phyloP scores from a whole-genome alignment of 1,140 invertebrate species.

The Coptotermes formosanus region DNA sequence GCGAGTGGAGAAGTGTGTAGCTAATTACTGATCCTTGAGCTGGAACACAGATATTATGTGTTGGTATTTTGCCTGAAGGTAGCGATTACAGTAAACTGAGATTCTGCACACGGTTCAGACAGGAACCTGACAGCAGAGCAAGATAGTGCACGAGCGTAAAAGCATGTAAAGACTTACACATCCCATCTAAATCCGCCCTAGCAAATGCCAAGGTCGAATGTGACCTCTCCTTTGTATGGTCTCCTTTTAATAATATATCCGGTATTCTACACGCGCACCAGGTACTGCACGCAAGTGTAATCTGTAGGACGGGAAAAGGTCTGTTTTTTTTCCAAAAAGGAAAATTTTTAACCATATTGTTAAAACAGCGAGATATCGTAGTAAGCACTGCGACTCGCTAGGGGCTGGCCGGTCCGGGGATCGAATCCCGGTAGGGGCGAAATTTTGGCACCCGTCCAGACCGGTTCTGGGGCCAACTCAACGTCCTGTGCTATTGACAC shows the following conservation, averaged over 20 bases:
- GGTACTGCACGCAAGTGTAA: neutral
- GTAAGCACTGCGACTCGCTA: too few relatives aligned
- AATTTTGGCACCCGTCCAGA: too few relatives aligned
- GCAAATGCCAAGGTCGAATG: constrained; percentile 5
- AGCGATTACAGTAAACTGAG: neutral
- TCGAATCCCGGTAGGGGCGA: too few relatives aligned
- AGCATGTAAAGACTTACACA: neutral
- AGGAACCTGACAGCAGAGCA: neutral
- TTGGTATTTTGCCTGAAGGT: neutral
- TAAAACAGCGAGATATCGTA: neutral
- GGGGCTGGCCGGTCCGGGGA: too few relatives aligned
- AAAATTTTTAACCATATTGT: neutral
- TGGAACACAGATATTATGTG: neutral
- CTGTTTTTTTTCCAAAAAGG: neutral
- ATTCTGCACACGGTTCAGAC: neutral
- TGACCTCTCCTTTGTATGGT: neutral
- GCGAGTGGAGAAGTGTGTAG: neutral
- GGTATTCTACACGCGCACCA: neutral
- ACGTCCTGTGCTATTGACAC: too few relatives aligned
- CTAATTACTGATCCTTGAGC: neutral
- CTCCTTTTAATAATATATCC: neutral
- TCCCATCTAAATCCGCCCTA: neutral
- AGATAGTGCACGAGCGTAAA: neutral
- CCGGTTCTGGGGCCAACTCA: too few relatives aligned
- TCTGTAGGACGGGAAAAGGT: neutral